Evolutionary conservation across 1,140 invertebrate species (phyloP).

Genomic region (Zaprionus kolodkinae): DNA sequence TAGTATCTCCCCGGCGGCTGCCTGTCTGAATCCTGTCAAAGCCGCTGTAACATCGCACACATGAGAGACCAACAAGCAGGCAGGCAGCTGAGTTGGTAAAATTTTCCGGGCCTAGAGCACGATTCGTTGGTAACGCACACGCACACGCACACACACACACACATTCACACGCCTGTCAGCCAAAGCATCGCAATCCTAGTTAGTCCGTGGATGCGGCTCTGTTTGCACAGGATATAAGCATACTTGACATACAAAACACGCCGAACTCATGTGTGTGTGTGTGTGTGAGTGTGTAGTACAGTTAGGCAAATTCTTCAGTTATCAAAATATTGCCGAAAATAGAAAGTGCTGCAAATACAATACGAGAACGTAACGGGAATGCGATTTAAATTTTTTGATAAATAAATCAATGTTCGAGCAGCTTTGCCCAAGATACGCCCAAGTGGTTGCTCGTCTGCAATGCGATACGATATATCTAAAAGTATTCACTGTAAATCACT

Average conservation of each 20-base stretch:
- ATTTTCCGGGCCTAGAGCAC: slow-evolving; percentile 53
- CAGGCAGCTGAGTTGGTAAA: slow-evolving; percentile 45
- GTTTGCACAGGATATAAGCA: slow-evolving; percentile 58
- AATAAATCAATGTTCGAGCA: slow-evolving; percentile 27
- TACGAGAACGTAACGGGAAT: neutral
- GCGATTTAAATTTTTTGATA: slow-evolving; percentile 1
- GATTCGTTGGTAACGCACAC: slow-evolving; percentile 75
- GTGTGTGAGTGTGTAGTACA: neutral
- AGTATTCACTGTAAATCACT: slow-evolving; percentile 70
- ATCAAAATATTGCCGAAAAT: slow-evolving; percentile 37
- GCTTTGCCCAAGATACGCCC: slow-evolving; percentile 5
- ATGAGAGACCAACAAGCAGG: slow-evolving; percentile 7
- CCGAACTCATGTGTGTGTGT: neutral
- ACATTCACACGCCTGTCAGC: slow-evolving; percentile 50
- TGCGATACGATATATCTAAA: slow-evolving; percentile 35
- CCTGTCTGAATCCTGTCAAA: slow-evolving; percentile 70
- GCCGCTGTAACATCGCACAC: slow-evolving; percentile 28
- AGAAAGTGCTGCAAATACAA: slow-evolving; percentile 3
- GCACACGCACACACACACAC: slow-evolving; percentile 18
- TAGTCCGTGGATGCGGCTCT: slow-evolving; percentile 31
- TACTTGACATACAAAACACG: slow-evolving; percentile 70
- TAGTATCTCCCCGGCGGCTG: slow-evolving; percentile 39
- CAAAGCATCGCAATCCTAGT: slow-evolving; percentile 44
- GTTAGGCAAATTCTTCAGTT: slow-evolving; percentile 30
- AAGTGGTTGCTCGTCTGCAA: slow-evolving; percentile 27